phyloP scores from a whole-genome alignment of 2,888 invertebrate genomes.

The Pachycephus smyrnensis region DNA sequence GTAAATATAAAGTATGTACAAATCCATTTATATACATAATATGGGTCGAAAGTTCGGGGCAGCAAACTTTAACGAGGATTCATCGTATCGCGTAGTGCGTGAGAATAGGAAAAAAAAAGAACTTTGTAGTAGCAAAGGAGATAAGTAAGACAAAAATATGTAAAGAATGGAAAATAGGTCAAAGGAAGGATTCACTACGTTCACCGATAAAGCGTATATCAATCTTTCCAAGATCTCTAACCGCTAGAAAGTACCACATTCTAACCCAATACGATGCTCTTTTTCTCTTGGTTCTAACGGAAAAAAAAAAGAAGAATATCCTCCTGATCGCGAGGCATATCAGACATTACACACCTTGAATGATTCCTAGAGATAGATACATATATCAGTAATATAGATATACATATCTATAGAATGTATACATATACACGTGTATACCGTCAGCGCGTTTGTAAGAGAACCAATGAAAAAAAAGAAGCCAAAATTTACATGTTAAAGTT shows the following conservation, averaged over 20 bases:
- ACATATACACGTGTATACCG: neutral
- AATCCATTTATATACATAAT: conserved; percentile 10
- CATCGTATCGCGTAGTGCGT: neutral
- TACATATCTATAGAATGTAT: neutral
- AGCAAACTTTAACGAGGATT: neutral
- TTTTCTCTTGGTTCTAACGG: conserved; percentile 27
- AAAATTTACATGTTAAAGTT: conserved; percentile 51
- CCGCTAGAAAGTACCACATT: conserved; percentile 36
- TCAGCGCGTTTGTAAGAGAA: conserved; percentile 10
- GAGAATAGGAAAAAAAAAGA: neutral
- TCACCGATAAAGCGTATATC: neutral
- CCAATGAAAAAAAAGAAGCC: conserved; percentile 38
- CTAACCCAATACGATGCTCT: conserved; percentile 38
- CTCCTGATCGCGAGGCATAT: neutral
- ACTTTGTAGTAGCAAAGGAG: neutral
- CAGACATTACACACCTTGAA: neutral
- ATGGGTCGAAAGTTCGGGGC: neutral
- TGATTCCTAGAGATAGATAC: conserved; percentile 4
- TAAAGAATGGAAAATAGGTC: neutral
- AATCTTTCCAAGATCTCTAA: conserved; percentile 26
- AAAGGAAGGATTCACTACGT: neutral
- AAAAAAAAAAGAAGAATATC: conserved; percentile 13
- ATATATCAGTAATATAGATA: neutral
- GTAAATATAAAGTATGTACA: conserved; percentile 1
- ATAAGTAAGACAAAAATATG: conserved; percentile 17